phyloP scores from a whole-genome alignment of 2,888 invertebrate species.

The Trachelus stipa region DNA sequence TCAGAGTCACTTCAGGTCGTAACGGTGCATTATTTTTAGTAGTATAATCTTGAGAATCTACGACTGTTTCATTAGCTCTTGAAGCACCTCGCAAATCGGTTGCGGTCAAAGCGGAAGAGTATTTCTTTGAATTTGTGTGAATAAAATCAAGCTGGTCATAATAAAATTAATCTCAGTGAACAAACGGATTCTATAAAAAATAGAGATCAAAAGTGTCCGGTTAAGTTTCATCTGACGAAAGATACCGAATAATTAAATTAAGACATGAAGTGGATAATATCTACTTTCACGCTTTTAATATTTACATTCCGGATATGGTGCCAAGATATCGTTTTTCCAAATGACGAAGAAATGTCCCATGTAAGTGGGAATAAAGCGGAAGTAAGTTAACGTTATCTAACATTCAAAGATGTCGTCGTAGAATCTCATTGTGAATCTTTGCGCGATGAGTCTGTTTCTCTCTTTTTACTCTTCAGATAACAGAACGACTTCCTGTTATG shows the following conservation, averaged over 20 bases:
- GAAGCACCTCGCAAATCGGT: neutral
- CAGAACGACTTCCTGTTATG: constrained; percentile 68
- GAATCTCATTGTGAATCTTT: neutral
- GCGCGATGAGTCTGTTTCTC: neutral
- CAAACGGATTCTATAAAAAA: neutral
- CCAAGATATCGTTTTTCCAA: constrained; percentile 53
- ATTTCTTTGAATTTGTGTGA: neutral
- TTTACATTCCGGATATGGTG: constrained; percentile 21
- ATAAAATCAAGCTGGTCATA: no score
- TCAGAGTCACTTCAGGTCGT: constrained; percentile 10
- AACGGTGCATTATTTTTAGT: constrained; percentile 11
- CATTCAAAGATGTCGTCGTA: neutral
- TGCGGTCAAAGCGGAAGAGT: neutral
- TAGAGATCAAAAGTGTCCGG: neutral
- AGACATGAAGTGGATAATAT: constrained; percentile 15
- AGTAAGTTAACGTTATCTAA: constrained; percentile 28
- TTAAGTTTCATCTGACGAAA: neutral
- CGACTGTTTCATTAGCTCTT: neutral
- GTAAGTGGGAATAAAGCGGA: constrained; percentile 38
- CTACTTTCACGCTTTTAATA: constrained; percentile 13
- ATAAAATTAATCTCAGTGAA: neutral
- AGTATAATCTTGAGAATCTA: neutral
- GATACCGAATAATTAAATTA: neutral
- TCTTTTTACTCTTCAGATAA: constrained; percentile 37
- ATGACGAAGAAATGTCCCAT: constrained; percentile 38